These are phyloP conservation scores for Chloromyia formosa DNA, from an alignment of 2,888 invertebrate genomes.

Conservation along the genomic window DNA sequence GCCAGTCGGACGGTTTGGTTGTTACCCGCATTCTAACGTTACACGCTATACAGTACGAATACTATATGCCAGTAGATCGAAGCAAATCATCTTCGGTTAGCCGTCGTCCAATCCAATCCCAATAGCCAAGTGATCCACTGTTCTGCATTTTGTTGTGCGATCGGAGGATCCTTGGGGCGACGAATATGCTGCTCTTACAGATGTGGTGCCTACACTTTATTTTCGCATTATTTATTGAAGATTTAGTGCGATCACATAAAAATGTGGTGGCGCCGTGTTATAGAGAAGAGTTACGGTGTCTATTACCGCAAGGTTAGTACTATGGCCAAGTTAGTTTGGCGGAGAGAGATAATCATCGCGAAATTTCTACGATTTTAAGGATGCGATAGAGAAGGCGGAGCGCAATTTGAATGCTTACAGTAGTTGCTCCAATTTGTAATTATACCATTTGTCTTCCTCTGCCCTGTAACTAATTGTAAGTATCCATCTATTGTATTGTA, in stretches of 20 bases:
- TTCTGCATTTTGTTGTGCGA: neutral
- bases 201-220: neutral
- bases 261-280: constrained; percentile 2
- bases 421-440: no score
- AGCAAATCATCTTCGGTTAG: neutral
- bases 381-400: no score
- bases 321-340: no score
- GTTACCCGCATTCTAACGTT: constrained; percentile 9
- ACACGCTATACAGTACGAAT: no score
- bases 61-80: constrained; percentile 6
- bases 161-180: neutral
- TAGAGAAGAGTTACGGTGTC: neutral
- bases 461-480: no score
- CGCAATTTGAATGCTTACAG: no score
- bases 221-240: constrained; percentile 26
- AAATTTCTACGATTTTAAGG: no score
- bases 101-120: neutral
- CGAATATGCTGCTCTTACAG: constrained; percentile 6
- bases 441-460: no score
- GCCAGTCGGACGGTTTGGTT: neutral
- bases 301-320: neutral
- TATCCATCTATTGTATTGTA: no score
- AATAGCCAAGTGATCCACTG: neutral
- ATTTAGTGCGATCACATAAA: constrained; percentile 14
- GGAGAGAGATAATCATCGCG: no score